Percentiles rank a stretch among this genome's conserved stretches.
Conservation (phyloP, 2,888 invertebrate genomes). For the Drosophila macrothrix region DNA sequence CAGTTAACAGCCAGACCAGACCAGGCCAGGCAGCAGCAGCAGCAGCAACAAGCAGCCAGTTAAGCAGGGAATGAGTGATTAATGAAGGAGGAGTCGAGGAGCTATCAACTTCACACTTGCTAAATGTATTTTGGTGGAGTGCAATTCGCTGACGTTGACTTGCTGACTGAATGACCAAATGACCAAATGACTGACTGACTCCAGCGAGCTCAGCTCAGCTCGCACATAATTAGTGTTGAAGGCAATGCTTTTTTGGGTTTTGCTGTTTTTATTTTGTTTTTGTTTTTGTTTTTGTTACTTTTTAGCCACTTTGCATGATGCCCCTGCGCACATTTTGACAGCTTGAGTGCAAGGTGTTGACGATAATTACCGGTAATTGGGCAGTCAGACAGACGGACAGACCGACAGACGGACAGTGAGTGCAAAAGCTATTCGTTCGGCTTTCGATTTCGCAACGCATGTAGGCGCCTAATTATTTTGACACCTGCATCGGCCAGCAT, state of each 20-base stretch:
- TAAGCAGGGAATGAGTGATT: constrained; percentile 78
- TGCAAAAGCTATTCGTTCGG: constrained; percentile 35
- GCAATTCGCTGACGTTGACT: constrained; percentile 68
- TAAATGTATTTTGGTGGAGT: constrained; percentile 68
- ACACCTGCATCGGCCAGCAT: constrained; percentile 68
- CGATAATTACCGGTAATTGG: constrained; percentile 79
- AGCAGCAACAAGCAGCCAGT: constrained; percentile 67
- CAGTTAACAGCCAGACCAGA: neutral
- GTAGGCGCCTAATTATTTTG: constrained; percentile 81
- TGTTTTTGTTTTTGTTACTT: constrained; percentile 10
- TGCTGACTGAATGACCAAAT: constrained; percentile 42
- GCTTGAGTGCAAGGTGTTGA: constrained; percentile 77
- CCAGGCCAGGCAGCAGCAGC: constrained; percentile 41
- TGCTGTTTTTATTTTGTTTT: constrained; percentile 3
- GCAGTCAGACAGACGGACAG: constrained; percentile 21
- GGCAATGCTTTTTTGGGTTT: constrained; percentile 15
- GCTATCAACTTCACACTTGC: constrained; percentile 80
- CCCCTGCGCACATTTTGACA: constrained; percentile 76
- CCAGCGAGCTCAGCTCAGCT: constrained; percentile 9
- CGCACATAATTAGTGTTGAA: constrained; percentile 67
- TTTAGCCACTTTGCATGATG: constrained; percentile 78
- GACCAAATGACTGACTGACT: constrained; percentile 36
- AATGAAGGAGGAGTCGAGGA: constrained; percentile 67
- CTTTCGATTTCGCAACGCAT: neutral
- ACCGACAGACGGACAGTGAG: constrained; percentile 19